Evolutionary conservation across 2,888 invertebrate species (phyloP).

Genomic region (Rhyacophila evoluta): DNA sequence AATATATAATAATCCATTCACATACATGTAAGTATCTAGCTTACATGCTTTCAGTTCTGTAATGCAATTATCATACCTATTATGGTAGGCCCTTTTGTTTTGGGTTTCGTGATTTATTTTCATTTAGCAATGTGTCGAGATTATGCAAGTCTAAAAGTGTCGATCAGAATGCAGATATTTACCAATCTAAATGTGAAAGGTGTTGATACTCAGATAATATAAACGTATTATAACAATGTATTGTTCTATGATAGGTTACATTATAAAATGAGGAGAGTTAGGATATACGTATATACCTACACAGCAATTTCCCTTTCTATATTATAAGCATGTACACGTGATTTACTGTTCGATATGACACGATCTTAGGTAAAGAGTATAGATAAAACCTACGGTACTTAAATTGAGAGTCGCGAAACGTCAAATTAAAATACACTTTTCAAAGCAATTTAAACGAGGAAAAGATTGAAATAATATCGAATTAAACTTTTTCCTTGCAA

Average conservation of each 20-base stretch:
- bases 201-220: background rate
- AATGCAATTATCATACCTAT: background rate
- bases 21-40: background rate
- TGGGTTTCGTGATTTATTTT: conserved; percentile 12
- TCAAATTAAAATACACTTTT: too few species aligned
- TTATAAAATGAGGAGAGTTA: background rate
- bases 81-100: background rate
- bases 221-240: background rate
- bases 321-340: too few species aligned
- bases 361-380: too few species aligned
- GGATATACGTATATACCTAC: background rate
- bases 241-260: conserved; percentile 14
- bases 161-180: conserved; percentile 1
- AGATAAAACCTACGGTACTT: too few species aligned
- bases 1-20: background rate
- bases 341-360: too few species aligned
- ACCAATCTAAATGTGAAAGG: conserved; percentile 22
- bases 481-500: too few species aligned
- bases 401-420: too few species aligned
- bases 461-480: too few species aligned
- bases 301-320: too few species aligned
- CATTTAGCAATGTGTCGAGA: background rate
- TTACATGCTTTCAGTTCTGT: background rate
- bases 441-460: too few species aligned
- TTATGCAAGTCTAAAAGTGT: background rate